Evolutionary conservation across 2,797 vertebrate genomes (phyloP).

Genomic region (Anguilla pacifica): DNA sequence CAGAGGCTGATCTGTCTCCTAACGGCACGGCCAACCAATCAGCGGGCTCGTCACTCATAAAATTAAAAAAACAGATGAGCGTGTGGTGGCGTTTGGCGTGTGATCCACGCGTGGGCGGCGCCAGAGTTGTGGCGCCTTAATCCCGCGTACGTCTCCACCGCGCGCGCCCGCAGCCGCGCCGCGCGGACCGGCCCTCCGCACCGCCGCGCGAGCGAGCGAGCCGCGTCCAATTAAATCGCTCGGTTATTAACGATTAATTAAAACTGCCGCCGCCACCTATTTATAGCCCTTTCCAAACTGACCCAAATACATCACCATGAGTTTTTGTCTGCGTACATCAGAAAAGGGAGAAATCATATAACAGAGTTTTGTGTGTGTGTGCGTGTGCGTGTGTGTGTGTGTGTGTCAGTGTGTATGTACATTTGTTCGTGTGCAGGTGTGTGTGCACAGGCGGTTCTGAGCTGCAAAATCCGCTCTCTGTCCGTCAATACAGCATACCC

Average conservation of each 20-base stretch:
- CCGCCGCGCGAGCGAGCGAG: slow-evolving; percentile 47
- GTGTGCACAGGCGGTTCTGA: not conserved
- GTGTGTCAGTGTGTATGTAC: not conserved
- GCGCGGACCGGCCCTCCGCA: slow-evolving; percentile 39
- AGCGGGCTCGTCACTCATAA: too few species aligned
- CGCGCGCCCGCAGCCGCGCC: not conserved
- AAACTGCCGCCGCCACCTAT: slow-evolving; percentile 55
- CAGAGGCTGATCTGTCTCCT: not conserved
- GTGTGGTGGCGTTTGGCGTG: not conserved
- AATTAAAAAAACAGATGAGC: too few species aligned
- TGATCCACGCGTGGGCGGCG: not conserved
- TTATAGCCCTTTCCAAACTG: slow-evolving; percentile 70
- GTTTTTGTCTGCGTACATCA: slow-evolving; percentile 64
- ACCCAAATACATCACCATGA: slow-evolving; percentile 74
- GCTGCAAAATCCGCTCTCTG: not conserved
- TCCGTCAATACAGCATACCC: not conserved
- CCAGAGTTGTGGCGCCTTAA: not conserved
- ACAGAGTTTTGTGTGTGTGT: slow-evolving; percentile 29
- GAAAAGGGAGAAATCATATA: slow-evolving; percentile 44
- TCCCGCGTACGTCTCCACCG: not conserved
- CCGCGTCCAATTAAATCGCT: slow-evolving; percentile 69
- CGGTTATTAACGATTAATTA: slow-evolving; percentile 70
- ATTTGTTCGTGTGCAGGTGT: not conserved
- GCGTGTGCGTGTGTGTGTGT: not conserved
- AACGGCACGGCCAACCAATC: not conserved